Percentiles rank a stretch among this genome's conserved stretches.
Conservation (phyloP, 2,797 vertebrate species). For the Psittacula derbiana region DNA sequence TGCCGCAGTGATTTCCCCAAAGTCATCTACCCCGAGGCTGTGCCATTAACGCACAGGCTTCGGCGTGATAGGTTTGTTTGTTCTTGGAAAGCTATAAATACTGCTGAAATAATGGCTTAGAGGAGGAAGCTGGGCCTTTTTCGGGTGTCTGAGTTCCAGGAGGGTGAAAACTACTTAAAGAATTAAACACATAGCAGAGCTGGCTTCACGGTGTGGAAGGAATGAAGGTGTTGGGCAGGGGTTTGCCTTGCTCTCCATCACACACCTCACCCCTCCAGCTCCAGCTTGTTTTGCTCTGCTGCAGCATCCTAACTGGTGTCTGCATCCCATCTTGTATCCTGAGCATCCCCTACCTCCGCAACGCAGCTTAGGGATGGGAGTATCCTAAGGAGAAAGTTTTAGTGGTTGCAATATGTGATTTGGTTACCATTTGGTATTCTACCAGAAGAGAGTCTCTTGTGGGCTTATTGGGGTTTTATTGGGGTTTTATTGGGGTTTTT, state of each 20-base stretch:
- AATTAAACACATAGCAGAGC: not conserved
- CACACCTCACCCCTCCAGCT: not conserved
- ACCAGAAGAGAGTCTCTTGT: not conserved
- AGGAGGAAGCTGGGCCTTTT: not conserved
- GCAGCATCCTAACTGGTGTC: not conserved
- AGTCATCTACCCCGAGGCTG: constrained; percentile 58
- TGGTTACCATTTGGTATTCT: not conserved
- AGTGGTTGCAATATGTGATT: accelerated
- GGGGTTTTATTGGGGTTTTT: not conserved
- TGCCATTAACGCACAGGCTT: not conserved
- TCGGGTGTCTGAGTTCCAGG: not conserved
- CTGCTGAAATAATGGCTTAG: constrained; percentile 26
- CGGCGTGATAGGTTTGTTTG: constrained; percentile 31
- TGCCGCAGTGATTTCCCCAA: constrained; percentile 60
- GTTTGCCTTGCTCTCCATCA: not conserved
- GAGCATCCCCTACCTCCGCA: not conserved
- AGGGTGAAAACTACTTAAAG: not conserved
- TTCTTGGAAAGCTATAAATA: constrained; percentile 57
- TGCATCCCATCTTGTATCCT: not conserved
- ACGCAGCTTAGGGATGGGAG: not conserved
- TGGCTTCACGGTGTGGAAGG: not conserved
- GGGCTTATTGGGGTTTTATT: not conserved
- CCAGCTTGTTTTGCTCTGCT: not conserved
- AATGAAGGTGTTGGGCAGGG: not conserved
- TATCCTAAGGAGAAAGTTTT: not conserved